phyloP scores from a whole-genome alignment of 2,888 invertebrate genomes.

The Trissolcus brochymenae region DNA sequence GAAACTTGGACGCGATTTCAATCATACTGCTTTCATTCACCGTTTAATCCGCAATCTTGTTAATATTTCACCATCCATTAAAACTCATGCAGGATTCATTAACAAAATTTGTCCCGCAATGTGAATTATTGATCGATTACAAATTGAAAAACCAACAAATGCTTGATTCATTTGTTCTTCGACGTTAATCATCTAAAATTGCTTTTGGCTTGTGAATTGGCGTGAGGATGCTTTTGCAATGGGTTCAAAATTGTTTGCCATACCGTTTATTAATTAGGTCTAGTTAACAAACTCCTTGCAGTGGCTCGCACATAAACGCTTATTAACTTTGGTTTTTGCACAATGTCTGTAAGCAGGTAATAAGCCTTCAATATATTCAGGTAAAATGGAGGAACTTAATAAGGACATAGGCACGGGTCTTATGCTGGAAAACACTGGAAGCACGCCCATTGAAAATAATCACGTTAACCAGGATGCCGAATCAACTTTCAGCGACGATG shows the following conservation, averaged over 20 bases:
- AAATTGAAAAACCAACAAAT: no score
- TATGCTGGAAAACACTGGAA: slow-evolving; percentile 66
- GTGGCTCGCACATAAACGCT: slow-evolving; percentile 63
- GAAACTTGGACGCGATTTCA: slow-evolving; percentile 2
- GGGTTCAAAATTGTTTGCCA: no score
- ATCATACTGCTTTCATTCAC: slow-evolving; percentile 12
- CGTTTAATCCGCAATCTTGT: no score
- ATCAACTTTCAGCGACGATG: slow-evolving; percentile 91
- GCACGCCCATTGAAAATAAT: slow-evolving; percentile 74
- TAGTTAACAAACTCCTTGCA: slow-evolving; percentile 13
- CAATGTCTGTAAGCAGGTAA: slow-evolving; percentile 70
- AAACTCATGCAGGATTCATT: no score
- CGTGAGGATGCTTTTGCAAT: no score
- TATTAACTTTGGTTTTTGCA: slow-evolving; percentile 71
- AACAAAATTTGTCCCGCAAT: no score
- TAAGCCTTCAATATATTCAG: slow-evolving; percentile 74
- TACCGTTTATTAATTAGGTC: no score
- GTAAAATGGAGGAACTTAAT: slow-evolving; percentile 75
- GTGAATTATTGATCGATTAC: no score
- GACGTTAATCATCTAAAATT: no score
- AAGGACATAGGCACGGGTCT: slow-evolving; percentile 70
- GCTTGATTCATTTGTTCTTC: no score
- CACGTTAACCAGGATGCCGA: slow-evolving; percentile 80
- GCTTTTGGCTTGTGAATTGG: no score
- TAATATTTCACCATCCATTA: neutral